Base-by-base conservation (phyloP, 2,113 vertebrate genomes). In the Oryzias woworae region DNA sequence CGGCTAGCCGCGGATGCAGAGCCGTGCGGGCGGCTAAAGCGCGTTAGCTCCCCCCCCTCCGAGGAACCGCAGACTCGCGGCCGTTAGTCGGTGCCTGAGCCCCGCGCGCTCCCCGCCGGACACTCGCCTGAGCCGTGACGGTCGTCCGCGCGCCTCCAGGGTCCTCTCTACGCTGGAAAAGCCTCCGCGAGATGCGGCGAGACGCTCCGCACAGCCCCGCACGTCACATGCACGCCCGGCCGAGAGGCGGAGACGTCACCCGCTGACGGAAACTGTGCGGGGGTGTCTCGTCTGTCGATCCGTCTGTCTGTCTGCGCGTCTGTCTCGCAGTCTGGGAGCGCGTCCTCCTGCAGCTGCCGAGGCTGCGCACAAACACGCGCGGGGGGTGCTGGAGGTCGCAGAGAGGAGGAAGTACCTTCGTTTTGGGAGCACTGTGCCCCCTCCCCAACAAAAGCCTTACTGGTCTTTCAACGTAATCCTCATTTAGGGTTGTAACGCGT, bases 221-320 rank as follows among this genome's bases (percentile, higher is more conserved):
- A 89, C 91, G 91, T 91, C 90, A 91, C 89, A 46, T 75, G 84
- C 77, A 83, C 89, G 79, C 26, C 89, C 59, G 69, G 73, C 72
- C 49, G 67, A 79, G 77, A 81, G 87, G 84, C 83, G 86, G 83
- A 85, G 81, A 89, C 90, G 91, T 90, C 90, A 91, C 60, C 75
- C 78, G 72, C 87, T 82, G 84, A 86, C 87, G 90, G 91, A 92
- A 91, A 88, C 82, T 77, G 82, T 88, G 89, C 87, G 85, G 90
- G 89, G 90, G 89, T 86, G 90, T 90, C 87, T 84, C 62, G 69
- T 41, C 71, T 69, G 76, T 60, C 75, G 63, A 72, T 54, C 62
- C 66, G 62, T 20, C 42, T 52, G 57, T 77, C 66, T 76, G 80
- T 83, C 65, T 58, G 77, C 69, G 28, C 43, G 68, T 68, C 24